Evolutionary conservation across 2,797 vertebrate genomes (phyloP), one percentile per base, ranked within the genome.

Genomic region (Smutsia temminckii): DNA sequence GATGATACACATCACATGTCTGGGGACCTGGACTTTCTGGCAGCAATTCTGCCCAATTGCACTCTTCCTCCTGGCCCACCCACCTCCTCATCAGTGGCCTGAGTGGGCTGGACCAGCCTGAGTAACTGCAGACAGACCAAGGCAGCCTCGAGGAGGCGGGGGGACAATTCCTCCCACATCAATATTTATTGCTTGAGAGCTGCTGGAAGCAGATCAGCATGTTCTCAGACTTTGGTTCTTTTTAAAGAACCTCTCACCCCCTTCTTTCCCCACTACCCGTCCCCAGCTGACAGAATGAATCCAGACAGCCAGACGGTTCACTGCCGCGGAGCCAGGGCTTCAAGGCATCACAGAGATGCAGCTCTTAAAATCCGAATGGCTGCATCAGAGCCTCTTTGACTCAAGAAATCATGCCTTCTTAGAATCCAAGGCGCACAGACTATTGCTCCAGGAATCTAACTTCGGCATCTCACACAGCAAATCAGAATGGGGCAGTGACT

Each of bases 231-330:
- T 72, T 85, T 7, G 12, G 84, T 91, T 92, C 75, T 64, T 97
- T 97, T 93, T 96, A 5, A 95, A 95, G 95, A 92, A 25, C 25
- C 72, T 77, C 87, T 93, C 75, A 34, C 77, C 53, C 11, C 16
- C 27, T 59, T 83, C 23, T 42, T 46, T 89, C 59, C 11, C 4
- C 57, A 55, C 21, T 46, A 85, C 68, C 29, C 55, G 42, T 23
- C 81, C 77, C 72, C 78, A 37, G 91, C 95, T 95, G 89, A 94
- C 95, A 87, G 63, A 55, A 84, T 57, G 69, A 78, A 89, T 92
- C 29, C 40, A 93, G 89, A 89, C 91, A 95, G 96, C 91, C 71
- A 97, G 96, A 85, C 92, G 84, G 71, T 84, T 95, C 92, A 94
- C 80, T 95, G 86, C 53, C 18, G 2, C n/a, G 72, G 64, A 92